Percentiles rank a stretch among this genome's conserved stretches.
These are phyloP conservation scores for Eulithis testata DNA, from an alignment of 2,888 invertebrate species.

Conservation along the genomic window DNA sequence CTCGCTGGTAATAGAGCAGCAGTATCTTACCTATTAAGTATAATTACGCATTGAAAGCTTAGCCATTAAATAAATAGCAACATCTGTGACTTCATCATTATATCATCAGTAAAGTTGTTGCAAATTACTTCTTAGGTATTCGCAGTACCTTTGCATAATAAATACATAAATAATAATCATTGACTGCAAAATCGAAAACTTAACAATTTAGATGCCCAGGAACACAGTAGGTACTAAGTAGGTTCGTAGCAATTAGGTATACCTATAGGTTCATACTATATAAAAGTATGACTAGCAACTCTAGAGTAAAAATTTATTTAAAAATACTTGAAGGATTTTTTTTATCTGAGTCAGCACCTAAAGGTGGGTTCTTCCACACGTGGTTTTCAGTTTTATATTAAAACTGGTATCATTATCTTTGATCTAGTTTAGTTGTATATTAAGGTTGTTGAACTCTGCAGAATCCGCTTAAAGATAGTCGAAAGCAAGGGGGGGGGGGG, in stretches of 20 bases:
- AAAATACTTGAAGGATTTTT: neutral
- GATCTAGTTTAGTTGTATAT: conserved; percentile 33
- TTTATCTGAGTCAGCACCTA: neutral
- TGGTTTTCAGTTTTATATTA: conserved; percentile 13
- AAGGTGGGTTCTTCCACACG: conserved; percentile 1
- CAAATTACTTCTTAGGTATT: neutral
- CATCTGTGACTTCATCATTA: conserved; percentile 21
- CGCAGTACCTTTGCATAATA: neutral
- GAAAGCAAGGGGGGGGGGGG: too few species aligned
- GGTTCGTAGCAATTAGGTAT: too few species aligned
- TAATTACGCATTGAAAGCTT: conserved; percentile 20
- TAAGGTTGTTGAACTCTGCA: conserved; percentile 34
- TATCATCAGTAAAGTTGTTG: conserved; percentile 7
- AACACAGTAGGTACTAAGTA: too few species aligned
- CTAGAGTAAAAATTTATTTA: too few species aligned
- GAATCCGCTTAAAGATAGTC: conserved; percentile 12
- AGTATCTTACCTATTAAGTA: neutral
- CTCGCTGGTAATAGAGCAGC: too few species aligned
- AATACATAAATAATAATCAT: conserved; percentile 1
- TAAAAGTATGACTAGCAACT: too few species aligned
- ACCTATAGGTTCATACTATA: too few species aligned
- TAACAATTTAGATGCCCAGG: too few species aligned
- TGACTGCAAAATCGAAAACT: neutral
- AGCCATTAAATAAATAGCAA: conserved; percentile 11
- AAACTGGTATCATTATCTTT: conserved; percentile 23